These are phyloP conservation scores for Corapipo altera DNA, from an alignment of 2,113 vertebrate genomes.

Conservation along the genomic window DNA sequence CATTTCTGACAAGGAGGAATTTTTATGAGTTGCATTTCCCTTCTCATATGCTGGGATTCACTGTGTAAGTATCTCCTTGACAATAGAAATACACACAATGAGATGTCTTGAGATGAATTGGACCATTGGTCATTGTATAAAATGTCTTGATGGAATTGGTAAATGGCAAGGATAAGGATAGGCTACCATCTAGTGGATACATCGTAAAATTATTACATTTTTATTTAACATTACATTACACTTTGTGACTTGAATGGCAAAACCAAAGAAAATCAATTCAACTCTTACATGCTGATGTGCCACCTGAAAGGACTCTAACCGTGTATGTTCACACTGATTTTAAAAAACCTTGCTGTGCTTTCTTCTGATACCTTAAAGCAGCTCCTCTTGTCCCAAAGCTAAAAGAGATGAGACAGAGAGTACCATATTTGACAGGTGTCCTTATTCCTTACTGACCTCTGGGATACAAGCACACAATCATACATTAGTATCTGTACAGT, in stretches of 20 bases:
- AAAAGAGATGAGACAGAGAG: conserved; percentile 8
- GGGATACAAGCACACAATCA: conserved; percentile 18
- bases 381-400: conserved; percentile 27
- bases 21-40: not conserved
- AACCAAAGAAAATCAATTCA: conserved; percentile 27
- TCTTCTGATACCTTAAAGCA: conserved; percentile 53
- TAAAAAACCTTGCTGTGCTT: conserved; percentile 39
- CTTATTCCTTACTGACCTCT: conserved; percentile 43
- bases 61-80: not conserved
- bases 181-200: conserved; percentile 75
- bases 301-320: conserved; percentile 50
- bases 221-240: not conserved
- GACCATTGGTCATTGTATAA: not conserved
- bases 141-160: not conserved
- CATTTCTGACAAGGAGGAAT: not conserved
- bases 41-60: not conserved
- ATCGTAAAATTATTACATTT: conserved; percentile 4
- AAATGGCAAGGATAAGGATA: conserved; percentile 50
- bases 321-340: conserved; percentile 30
- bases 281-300: not conserved
- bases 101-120: conserved; percentile 34
- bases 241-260: conserved; percentile 51
- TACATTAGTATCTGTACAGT: not conserved
- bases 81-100: conserved; percentile 12
- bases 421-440: conserved; percentile 17